Evolutionary conservation across 2,797 vertebrate species (phyloP).

Genomic region (Pipistrellus pygmaeus): DNA sequence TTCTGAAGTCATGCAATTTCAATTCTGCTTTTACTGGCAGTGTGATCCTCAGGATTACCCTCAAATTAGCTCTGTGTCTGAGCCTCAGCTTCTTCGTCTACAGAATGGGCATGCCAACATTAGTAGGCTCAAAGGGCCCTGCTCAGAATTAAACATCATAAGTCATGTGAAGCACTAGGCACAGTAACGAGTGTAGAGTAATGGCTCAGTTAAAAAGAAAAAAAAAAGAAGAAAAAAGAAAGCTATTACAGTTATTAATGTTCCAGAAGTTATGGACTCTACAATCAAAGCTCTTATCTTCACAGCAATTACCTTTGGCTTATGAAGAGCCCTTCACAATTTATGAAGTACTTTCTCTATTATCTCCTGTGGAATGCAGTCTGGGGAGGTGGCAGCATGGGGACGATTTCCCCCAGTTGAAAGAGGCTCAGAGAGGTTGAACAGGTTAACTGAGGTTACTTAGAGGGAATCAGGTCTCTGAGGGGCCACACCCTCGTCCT

Average conservation of each 20-base stretch:
- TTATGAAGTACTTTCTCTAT: slow-evolving; percentile 58
- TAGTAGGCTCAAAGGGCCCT: neutral
- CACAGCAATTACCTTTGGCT: slow-evolving; percentile 53
- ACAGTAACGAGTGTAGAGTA: neutral
- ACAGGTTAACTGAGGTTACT: neutral
- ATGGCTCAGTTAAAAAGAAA: neutral
- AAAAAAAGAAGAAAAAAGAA: neutral
- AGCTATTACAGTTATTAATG: slow-evolving; percentile 52
- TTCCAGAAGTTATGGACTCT: slow-evolving; percentile 56
- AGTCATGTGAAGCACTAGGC: neutral
- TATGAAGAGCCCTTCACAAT: slow-evolving; percentile 71
- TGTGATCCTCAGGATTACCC: neutral
- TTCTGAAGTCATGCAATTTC: neutral
- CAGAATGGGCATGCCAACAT: slow-evolving; percentile 26
- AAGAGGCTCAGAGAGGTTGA: slow-evolving; percentile 52
- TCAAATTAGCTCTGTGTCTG: neutral
- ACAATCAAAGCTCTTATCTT: slow-evolving; percentile 56
- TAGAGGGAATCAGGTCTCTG: neutral
- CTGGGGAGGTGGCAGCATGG: neutral
- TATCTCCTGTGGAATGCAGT: slow-evolving; percentile 47
- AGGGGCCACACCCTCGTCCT: neutral
- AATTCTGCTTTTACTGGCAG: neutral
- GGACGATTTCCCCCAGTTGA: neutral
- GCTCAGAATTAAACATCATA: neutral
- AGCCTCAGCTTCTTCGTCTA: slow-evolving; percentile 33